Evolutionary conservation across 2,113 vertebrate species (phyloP), one percentile per base, ranked within the genome.

Genomic region (Micronisus gabar): DNA sequence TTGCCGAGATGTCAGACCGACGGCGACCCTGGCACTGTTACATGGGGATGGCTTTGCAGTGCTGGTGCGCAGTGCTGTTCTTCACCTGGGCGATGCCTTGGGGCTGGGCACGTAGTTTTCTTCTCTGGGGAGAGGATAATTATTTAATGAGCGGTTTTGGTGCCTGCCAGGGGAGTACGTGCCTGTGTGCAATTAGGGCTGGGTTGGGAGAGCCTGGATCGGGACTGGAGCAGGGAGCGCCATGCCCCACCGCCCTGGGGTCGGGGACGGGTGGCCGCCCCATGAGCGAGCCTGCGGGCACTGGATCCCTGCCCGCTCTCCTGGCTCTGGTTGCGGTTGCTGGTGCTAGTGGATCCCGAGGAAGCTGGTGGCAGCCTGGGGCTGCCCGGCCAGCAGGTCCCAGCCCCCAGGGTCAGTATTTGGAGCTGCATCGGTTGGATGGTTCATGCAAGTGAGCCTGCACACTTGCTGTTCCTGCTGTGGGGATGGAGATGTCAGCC

Each of bases 261-360:
- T 53, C 3, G 1, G 16, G 27, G 61, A 56, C 0, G 7, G 38
- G 15, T 4, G 59, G 45, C 45, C 2, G 2, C 8, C 43, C 26
- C 3, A 2, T 1, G 3, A 67, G 66, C 4, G 1, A 6, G n/a
- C 6, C 59, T 2, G 26, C 0, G 7, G 53, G 17, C 1, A 0
- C 20, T 0, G 0, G 53, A 26, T 32, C 53, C n/a, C n/a, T 22
- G 32, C 43, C 26, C 9, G 47, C 43, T 26, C 34, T 29, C 30
- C 55, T 3, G 62, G 20, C 74, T 45, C 76, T 14, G 9, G 8
- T 15, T 18, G 58, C 0, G 2, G 22, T 18, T 36, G 16, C 48
- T 17, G 63, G 3, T 23, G 27, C 67, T 1, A 4, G 29, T 4
- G 72, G 34, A n/a, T 36, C 30, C 72, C 1, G 0, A 43, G 68